phyloP scores from a whole-genome alignment of 1,140 invertebrate genomes.

The Pentalonia nigronervosa region DNA sequence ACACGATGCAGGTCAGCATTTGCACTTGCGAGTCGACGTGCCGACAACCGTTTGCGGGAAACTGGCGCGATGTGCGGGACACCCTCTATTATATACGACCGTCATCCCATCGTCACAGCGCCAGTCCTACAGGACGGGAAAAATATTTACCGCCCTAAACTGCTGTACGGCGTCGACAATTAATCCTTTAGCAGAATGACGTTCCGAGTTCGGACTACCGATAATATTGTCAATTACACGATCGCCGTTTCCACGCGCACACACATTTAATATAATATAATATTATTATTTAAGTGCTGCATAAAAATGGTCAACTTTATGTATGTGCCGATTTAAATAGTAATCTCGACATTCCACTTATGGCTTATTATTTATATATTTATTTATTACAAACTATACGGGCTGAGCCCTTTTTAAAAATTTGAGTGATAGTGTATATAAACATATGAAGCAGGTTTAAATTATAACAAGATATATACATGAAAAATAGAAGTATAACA shows the following conservation, averaged over 20 bases:
- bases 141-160: not conserved
- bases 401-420: too few species aligned
- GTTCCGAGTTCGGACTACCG: not conserved
- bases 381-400: too few species aligned
- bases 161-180: not conserved
- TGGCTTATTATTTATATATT: too few species aligned
- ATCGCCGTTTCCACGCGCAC: not conserved
- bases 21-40: not conserved
- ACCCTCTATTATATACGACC: not conserved
- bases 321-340: not conserved
- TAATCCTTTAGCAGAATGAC: not conserved
- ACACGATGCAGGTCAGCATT: not conserved
- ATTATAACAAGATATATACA: too few species aligned
- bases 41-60: not conserved
- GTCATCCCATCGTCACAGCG: not conserved
- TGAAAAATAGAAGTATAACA: too few species aligned
- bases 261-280: not conserved
- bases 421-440: too few species aligned
- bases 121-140: not conserved
- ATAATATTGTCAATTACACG: not conserved
- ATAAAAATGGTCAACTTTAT: not conserved
- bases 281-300: too few species aligned
- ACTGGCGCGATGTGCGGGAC: not conserved
- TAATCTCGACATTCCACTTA: not conserved
- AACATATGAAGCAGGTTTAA: too few species aligned